Base-by-base conservation (phyloP, 92 coral and sea anemone genomes). In the Plumapathes pennacea region DNA sequence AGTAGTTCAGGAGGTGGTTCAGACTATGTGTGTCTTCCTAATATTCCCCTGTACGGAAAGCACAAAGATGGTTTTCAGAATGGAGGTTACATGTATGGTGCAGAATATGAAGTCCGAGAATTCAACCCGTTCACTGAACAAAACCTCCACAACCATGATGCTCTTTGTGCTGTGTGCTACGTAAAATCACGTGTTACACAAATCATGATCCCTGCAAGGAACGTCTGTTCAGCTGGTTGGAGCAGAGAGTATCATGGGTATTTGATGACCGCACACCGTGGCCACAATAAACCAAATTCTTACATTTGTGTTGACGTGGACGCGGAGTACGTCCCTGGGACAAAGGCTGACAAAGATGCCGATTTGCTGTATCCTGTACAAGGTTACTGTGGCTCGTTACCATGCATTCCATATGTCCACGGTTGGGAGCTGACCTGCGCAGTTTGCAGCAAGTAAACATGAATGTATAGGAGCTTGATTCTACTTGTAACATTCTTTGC, bases 171-270 rank as follows among this genome's bases (percentile, higher is more conserved):
- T 17, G 85, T 69, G 39, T 83, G 89, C 31, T 62, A 83, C 50
- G 85, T 77, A 43, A 45, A 10, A 31, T 62, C 75, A 31, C 80
- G 89, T 32, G 70, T 50, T 18, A 12, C 84, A 0, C 64, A 63
- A 63, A 25, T 77, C 33, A 77, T 83, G 89, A 63, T 83, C 12
- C 81, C 89, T 40, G 89, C 80, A 19, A 69, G 75, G 44, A 60
- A 73, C 54, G 79, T 61, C 20, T 85, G 91, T 53, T 82, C 91
- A 9, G 7, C 70, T 37, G 91, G 79, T 25, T 85, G 91, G 91
- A 67, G 60, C 74, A 15, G 67, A 22, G 91, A 85, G 54, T 79
- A 85, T 60, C 57, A 62, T 43, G 91, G 91, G 10, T 85, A 85
- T 71, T 54, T 85, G 53, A 85, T 85, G 86, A 31, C 87, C 4